Percentiles rank a stretch among this genome's conserved stretches.
Conservation (phyloP, 2,113 vertebrate genomes). For the Maccullochella peelii region DNA sequence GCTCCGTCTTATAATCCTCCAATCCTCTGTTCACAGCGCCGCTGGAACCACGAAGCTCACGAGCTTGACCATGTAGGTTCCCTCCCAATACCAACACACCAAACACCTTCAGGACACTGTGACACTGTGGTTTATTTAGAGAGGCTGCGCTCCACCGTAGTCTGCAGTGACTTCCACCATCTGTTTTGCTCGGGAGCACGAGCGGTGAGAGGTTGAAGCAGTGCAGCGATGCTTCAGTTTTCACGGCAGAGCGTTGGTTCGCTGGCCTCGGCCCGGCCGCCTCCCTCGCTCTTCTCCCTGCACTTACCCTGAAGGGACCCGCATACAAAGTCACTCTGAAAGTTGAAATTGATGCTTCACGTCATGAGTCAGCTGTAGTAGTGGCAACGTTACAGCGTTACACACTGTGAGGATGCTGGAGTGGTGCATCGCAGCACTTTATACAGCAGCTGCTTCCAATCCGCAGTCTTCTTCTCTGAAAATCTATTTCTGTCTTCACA, state of each 20-base stretch:
- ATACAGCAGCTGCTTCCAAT: background rate
- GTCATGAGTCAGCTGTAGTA: constrained; percentile 19
- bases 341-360: constrained; percentile 39
- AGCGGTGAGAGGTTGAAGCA: background rate
- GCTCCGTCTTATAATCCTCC: constrained; percentile 73
- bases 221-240: background rate
- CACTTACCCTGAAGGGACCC: constrained; percentile 4
- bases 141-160: background rate
- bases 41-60: constrained; percentile 77
- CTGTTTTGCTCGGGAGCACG: background rate
- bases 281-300: constrained; percentile 12
- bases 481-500: too few species aligned
- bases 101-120: background rate
- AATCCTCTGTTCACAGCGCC: constrained; percentile 88
- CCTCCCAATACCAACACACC: constrained; percentile 13
- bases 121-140: background rate
- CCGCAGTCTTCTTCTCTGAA: background rate
- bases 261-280: background rate
- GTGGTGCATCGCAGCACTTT: background rate
- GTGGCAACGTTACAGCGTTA: background rate
- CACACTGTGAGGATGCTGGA: background rate
- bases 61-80: constrained; percentile 94
- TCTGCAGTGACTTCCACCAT: background rate
- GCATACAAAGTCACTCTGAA: constrained; percentile 11
- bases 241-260: background rate